These are phyloP conservation scores for Kuschelorhynchus macadamiae DNA, from an alignment of 2,888 invertebrate genomes.

Conservation along the genomic window DNA sequence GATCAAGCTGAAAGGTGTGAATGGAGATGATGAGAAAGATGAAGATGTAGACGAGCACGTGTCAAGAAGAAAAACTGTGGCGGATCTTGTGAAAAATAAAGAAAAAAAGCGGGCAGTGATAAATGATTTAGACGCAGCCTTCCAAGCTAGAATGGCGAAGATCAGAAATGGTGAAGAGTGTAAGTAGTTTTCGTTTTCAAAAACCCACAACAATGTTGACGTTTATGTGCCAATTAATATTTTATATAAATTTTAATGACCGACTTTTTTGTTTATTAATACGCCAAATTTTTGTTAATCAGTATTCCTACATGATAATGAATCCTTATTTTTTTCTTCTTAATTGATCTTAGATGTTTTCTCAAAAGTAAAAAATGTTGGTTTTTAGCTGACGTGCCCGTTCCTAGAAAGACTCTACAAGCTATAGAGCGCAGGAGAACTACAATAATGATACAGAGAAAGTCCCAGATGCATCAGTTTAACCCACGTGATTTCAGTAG, in stretches of 20 bases:
- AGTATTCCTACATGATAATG: no score
- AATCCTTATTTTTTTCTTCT: no score
- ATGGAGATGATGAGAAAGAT: constrained; percentile 80
- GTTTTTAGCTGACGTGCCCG: constrained; percentile 49
- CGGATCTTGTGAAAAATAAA: constrained; percentile 75
- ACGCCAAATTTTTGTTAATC: no score
- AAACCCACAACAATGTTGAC: no score
- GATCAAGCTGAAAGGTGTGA: constrained; percentile 85
- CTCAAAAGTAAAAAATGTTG: no score
- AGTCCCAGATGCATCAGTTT: constrained; percentile 51
- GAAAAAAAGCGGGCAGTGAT: constrained; percentile 52
- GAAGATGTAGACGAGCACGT: constrained; percentile 81
- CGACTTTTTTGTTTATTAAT: no score
- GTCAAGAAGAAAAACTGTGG: constrained; percentile 87
- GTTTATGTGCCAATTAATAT: no score
- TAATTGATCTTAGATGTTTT: no score
- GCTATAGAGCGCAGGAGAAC: constrained; percentile 50
- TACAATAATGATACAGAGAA: constrained; percentile 42
- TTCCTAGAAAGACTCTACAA: constrained; percentile 54
- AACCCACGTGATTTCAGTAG: constrained; percentile 15
- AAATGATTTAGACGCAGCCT: constrained; percentile 60
- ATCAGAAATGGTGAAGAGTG: constrained; percentile 50
- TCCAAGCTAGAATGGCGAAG: constrained; percentile 54
- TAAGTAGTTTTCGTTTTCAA: no score
- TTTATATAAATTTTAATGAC: no score